These are phyloP conservation scores for Pelagia noctiluca DNA, from an alignment of 30 jellyfish, hydroid and myxozoan species.

Conservation along the genomic window DNA sequence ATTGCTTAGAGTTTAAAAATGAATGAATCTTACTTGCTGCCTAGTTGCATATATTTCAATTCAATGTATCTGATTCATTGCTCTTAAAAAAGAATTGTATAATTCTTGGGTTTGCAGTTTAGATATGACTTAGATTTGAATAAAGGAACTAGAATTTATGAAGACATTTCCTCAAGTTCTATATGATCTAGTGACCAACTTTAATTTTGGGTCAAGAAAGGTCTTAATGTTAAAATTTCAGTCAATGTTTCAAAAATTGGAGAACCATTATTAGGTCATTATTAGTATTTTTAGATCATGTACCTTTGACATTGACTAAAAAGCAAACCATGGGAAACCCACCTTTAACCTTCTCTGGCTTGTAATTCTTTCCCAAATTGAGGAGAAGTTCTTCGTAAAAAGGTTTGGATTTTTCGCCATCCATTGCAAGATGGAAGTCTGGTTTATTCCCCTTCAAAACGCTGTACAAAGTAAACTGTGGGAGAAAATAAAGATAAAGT, in stretches of 20 bases:
- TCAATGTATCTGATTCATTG: too few relatives aligned
- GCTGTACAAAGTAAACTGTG: slow-evolving; percentile 85
- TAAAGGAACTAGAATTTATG: too few relatives aligned
- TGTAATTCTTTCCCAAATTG: slow-evolving; percentile 32
- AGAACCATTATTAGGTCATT: too few relatives aligned
- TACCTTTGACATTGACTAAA: not conserved
- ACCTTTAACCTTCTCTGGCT: slow-evolving; percentile 73
- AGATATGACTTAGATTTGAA: too few relatives aligned
- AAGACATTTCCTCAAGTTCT: too few relatives aligned
- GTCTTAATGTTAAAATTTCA: not conserved
- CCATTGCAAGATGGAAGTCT: slow-evolving; percentile 95
- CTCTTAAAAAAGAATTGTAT: too few relatives aligned
- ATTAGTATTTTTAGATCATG: not conserved
- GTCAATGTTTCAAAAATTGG: not conserved
- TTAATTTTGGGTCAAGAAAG: not conserved
- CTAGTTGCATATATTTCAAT: not conserved
- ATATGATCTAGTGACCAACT: not conserved
- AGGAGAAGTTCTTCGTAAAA: slow-evolving; percentile 69
- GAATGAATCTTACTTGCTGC: too few relatives aligned
- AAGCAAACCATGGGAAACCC: not conserved
- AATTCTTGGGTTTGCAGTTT: too few relatives aligned
- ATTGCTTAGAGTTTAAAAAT: too few relatives aligned
- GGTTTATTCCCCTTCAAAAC: slow-evolving; percentile 91
- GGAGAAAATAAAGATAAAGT: not conserved
- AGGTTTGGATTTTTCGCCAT: slow-evolving; percentile 70